phyloP scores from a whole-genome alignment of 2,888 invertebrate species.

The Sarcophaga rosellei region DNA sequence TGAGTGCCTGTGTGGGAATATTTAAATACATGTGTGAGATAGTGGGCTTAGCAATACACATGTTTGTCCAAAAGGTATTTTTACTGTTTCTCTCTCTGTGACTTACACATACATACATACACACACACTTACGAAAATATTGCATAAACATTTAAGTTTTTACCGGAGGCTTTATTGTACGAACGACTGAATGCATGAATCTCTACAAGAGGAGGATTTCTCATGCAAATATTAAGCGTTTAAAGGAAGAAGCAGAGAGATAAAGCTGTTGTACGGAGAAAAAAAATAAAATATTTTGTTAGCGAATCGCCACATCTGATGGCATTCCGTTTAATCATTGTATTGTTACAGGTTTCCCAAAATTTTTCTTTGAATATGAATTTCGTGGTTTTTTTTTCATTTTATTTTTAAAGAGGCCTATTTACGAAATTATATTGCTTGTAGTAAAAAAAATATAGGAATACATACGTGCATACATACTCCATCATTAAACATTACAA shows the following conservation, averaged over 20 bases:
- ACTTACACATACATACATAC: too few species aligned
- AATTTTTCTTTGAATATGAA: not conserved
- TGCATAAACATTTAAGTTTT: constrained; percentile 54
- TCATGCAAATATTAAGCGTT: too few species aligned
- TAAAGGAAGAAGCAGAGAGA: not conserved
- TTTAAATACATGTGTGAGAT: constrained; percentile 7
- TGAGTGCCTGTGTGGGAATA: not conserved
- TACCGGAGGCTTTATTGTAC: constrained; percentile 58
- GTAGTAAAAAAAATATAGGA: not conserved
- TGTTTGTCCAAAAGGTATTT: constrained; percentile 34
- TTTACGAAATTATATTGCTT: not conserved
- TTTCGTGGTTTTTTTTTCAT: not conserved
- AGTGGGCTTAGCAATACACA: constrained; percentile 25
- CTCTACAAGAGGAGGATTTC: too few species aligned
- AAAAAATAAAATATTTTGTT: constrained; percentile 33
- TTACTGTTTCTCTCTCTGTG: too few species aligned
- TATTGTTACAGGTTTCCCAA: not conserved
- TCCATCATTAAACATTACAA: too few species aligned
- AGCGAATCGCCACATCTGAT: constrained; percentile 62
- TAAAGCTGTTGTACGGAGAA: constrained; percentile 5
- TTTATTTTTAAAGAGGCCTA: not conserved
- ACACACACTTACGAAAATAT: constrained; percentile 9
- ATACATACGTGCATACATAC: not conserved
- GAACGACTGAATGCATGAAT: constrained; percentile 12
- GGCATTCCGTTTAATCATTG: constrained; percentile 39